Conservation (phyloP, 2,888 invertebrate genomes). For the Pristionchus arcanus region DNA sequence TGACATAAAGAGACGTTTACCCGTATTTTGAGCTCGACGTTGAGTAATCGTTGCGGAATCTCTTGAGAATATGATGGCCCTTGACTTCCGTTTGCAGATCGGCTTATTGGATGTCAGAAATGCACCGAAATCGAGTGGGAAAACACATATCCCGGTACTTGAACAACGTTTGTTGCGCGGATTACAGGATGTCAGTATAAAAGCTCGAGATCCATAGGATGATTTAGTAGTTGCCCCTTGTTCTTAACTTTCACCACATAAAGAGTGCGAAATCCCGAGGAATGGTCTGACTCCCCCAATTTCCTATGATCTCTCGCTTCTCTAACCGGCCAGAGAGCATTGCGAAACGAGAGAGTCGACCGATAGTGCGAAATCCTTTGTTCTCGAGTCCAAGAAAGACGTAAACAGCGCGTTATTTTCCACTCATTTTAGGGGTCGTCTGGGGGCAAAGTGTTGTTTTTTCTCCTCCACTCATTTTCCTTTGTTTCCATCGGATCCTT, state of each 20-base stretch:
- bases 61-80: background rate
- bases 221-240: background rate
- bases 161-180: background rate
- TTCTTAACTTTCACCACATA: background rate
- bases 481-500: no score
- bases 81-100: background rate
- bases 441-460: background rate
- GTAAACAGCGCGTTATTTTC: background rate
- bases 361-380: background rate
- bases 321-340: no score
- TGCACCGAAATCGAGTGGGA: background rate
- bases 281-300: no score
- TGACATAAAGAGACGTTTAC: no score
- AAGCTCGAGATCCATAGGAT: background rate
- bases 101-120: background rate
- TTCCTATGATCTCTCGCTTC: no score
- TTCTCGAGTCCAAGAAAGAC: background rate
- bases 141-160: background rate
- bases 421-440: background rate
- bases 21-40: background rate
- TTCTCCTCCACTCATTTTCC: background rate
- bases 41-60: constrained; percentile 14
- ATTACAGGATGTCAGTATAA: constrained; percentile 9
- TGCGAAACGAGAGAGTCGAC: no score
- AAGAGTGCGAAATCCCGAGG: background rate